Evolutionary conservation across 2,888 invertebrate species (phyloP).

Genomic region (Leptogaster cylindrica): DNA sequence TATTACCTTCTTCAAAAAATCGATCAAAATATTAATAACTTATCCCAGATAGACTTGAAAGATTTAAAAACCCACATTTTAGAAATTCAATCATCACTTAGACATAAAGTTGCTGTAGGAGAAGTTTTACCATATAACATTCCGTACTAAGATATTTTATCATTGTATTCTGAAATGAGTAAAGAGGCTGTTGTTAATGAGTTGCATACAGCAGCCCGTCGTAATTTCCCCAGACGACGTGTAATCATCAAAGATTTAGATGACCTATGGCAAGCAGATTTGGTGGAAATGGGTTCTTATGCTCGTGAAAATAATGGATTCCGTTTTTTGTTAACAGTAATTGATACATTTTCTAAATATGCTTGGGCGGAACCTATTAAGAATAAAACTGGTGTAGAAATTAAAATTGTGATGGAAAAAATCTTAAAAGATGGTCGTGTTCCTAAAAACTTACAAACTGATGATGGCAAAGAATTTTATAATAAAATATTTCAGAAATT

Average conservation of each 20-base stretch:
- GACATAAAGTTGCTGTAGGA: too few relatives aligned
- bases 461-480: conserved; percentile 7
- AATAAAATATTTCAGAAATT: neutral
- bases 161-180: too few relatives aligned
- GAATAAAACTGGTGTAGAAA: conserved; percentile 50
- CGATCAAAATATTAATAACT: too few relatives aligned
- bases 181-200: conserved; percentile 25
- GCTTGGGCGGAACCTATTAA: conserved; percentile 55
- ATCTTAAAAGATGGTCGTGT: neutral
- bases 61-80: too few relatives aligned
- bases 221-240: conserved; percentile 23
- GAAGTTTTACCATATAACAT: too few relatives aligned
- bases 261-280: conserved; percentile 1
- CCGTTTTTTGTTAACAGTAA: conserved; percentile 55
- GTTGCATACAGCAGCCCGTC: conserved; percentile 32
- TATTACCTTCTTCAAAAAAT: too few relatives aligned
- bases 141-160: too few relatives aligned
- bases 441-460: conserved; percentile 10
- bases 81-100: too few relatives aligned
- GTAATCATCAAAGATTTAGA: conserved; percentile 52
- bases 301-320: conserved; percentile 53
- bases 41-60: too few relatives aligned
- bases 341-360: conserved; percentile 58
- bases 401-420: neutral
- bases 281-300: conserved; percentile 51